These are phyloP conservation scores for Bursaphelenchus okinawaensis DNA, from an alignment of 2,888 invertebrate species.

Conservation along the genomic window DNA sequence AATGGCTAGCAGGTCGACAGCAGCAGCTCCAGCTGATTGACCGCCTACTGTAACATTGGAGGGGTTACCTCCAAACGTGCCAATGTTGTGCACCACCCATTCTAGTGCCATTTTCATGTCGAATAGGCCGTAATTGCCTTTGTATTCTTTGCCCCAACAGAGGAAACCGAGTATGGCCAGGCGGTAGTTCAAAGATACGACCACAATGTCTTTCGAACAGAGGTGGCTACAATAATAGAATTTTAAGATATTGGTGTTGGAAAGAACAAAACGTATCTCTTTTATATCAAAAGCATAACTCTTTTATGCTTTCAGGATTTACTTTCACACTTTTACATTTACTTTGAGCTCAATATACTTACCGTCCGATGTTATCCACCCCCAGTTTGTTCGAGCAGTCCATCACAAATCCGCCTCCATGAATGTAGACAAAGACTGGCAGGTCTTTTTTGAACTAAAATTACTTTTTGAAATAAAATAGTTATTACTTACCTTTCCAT, in stretches of 20 bases:
- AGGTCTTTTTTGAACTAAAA: constrained; percentile 16
- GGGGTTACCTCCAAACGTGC: constrained; percentile 45
- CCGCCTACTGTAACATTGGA: constrained; percentile 51
- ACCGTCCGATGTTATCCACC: constrained; percentile 21
- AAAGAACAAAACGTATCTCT: too few relatives aligned
- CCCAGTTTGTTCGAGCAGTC: constrained; percentile 27
- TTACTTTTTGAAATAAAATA: background rate
- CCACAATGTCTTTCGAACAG: constrained; percentile 37
- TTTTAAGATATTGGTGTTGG: too few relatives aligned
- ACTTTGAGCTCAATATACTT: background rate
- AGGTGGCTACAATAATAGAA: constrained; percentile 28
- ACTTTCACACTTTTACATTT: background rate
- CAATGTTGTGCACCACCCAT: constrained; percentile 48
- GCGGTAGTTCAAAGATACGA: constrained; percentile 44
- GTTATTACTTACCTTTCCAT: constrained; percentile 25
- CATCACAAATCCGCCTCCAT: constrained; percentile 29
- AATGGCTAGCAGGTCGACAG: constrained; percentile 15
- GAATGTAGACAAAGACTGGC: constrained; percentile 28
- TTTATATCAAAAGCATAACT: too few relatives aligned
- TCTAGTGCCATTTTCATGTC: constrained; percentile 47
- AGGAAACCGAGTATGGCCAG: constrained; percentile 45
- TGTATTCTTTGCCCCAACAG: constrained; percentile 7
- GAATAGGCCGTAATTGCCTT: constrained; percentile 49
- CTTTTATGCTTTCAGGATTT: too few relatives aligned
- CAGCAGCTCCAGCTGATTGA: constrained; percentile 38